These are phyloP conservation scores for Lydus trimaculatus DNA, from an alignment of 2,888 invertebrate genomes.

Conservation along the genomic window DNA sequence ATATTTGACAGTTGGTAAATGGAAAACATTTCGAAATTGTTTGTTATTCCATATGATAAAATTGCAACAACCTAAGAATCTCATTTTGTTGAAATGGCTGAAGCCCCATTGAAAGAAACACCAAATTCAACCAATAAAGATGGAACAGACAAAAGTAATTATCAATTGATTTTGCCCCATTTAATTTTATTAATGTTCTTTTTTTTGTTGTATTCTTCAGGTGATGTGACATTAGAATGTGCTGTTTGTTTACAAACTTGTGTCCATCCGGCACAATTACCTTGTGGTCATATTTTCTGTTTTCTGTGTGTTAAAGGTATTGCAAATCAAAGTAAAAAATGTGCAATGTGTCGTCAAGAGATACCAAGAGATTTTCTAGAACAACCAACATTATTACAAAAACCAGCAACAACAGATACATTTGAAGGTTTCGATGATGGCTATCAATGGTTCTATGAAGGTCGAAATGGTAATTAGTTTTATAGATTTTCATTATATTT, in stretches of 20 bases:
- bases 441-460: slow-evolving; percentile 96
- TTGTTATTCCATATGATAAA: background rate
- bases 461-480: slow-evolving; percentile 81
- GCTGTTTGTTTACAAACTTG: slow-evolving; percentile 91
- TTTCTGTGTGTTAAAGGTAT: slow-evolving; percentile 95
- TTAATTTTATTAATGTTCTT: background rate
- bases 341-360: slow-evolving; percentile 92
- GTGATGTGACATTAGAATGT: slow-evolving; percentile 70
- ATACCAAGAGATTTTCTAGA: slow-evolving; percentile 90
- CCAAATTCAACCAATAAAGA: background rate
- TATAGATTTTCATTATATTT: background rate
- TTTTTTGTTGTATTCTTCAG: slow-evolving; percentile 2
- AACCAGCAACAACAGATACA: slow-evolving; percentile 54
- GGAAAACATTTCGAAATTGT: background rate
- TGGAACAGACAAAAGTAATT: background rate
- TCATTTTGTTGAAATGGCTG: background rate
- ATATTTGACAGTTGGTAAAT: background rate
- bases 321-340: slow-evolving; percentile 83
- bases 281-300: slow-evolving; percentile 96
- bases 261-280: slow-evolving; percentile 90
- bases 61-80: background rate
- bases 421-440: slow-evolving; percentile 68
- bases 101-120: background rate
- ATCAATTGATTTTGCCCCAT: background rate
- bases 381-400: slow-evolving; percentile 79